phyloP scores from a whole-genome alignment of 2,113 vertebrate genomes.

The Calypte anna region DNA sequence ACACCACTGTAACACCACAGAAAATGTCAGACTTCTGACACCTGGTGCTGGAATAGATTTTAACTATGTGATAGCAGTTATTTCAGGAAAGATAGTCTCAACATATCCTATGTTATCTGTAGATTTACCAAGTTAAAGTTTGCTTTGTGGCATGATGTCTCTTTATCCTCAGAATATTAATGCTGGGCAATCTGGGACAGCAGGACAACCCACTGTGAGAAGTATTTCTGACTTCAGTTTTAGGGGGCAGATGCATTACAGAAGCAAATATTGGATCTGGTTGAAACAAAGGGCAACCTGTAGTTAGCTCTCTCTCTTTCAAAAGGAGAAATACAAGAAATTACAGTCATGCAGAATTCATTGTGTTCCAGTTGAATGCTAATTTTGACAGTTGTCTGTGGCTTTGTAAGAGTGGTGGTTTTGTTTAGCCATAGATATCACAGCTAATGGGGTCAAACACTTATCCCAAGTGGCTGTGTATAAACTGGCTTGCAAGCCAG shows the following conservation, averaged over 20 bases:
- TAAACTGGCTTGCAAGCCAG: background rate
- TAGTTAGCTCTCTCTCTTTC: background rate
- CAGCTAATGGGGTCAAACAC: background rate
- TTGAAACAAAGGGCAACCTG: constrained; percentile 20
- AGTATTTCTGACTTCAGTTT: background rate
- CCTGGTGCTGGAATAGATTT: background rate
- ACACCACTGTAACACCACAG: background rate
- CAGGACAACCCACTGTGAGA: background rate
- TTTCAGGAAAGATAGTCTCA: background rate
- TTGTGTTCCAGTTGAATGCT: constrained; percentile 46
- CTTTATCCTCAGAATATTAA: background rate
- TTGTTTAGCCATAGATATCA: background rate
- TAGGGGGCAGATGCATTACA: background rate
- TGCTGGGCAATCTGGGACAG: background rate
- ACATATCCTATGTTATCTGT: background rate
- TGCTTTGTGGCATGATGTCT: background rate
- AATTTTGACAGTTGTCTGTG: constrained; percentile 53
- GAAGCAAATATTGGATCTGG: background rate
- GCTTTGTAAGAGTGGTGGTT: constrained; percentile 17
- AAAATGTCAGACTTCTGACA: background rate
- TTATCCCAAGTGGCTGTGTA: background rate
- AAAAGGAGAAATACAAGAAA: constrained; percentile 27
- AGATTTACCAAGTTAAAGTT: background rate
- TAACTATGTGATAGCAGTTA: background rate
- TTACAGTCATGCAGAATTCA: background rate